A percentile compares a stretch with the other conserved stretches of the same genome.
Conservation (phyloP, 2,888 invertebrate genomes). For the Zeuzera pyrina region DNA sequence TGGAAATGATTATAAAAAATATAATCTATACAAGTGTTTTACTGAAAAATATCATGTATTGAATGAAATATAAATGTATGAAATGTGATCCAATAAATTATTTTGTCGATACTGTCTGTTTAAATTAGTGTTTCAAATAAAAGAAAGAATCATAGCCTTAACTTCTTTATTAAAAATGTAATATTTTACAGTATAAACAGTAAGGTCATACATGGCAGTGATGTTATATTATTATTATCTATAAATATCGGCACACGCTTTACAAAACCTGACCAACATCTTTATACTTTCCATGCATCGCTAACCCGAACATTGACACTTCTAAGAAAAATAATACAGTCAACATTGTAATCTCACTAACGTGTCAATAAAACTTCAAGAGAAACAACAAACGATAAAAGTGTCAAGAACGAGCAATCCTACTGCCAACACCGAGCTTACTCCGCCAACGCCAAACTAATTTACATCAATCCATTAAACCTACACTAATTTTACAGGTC, state of each 20-base stretch:
- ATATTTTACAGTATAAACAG: conserved; percentile 69
- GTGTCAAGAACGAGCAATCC: conserved; percentile 30
- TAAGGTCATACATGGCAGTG: conserved; percentile 73
- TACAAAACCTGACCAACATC: conserved; percentile 41
- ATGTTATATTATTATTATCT: conserved; percentile 51
- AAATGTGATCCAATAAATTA: too few species aligned
- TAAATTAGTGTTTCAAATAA: neutral
- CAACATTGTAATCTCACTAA: conserved; percentile 58
- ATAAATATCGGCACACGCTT: conserved; percentile 51
- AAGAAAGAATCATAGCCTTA: conserved; percentile 18
- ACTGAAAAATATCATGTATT: too few species aligned
- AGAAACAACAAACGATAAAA: conserved; percentile 45
- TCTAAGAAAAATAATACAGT: conserved; percentile 33
- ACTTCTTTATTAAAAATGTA: conserved; percentile 65
- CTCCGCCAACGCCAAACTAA: conserved; percentile 35
- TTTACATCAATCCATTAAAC: conserved; percentile 46
- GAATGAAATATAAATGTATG: too few species aligned
- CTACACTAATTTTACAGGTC: conserved; percentile 24
- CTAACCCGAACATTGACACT: conserved; percentile 30
- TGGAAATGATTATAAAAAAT: too few species aligned
- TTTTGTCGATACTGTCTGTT: neutral
- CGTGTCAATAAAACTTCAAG: conserved; percentile 50
- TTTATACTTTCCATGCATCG: conserved; percentile 16
- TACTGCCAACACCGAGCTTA: conserved; percentile 47
- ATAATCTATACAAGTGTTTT: too few species aligned